These are phyloP conservation scores for Cantharis flavilabris DNA, from an alignment of 2,888 invertebrate genomes.

Conservation along the genomic window DNA sequence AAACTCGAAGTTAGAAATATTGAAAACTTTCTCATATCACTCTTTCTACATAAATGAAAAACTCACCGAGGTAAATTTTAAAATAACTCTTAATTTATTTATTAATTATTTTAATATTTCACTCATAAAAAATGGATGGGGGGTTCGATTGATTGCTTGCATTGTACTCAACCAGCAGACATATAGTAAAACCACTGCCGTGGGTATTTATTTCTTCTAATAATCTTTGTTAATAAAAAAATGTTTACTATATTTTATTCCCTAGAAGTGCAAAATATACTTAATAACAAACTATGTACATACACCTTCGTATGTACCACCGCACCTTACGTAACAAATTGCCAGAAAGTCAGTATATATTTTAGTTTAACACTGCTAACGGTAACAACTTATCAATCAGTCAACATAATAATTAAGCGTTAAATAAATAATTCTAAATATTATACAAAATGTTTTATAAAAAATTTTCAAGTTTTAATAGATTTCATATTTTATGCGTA, in stretches of 20 bases:
- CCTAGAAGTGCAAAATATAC: background rate
- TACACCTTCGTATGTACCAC: background rate
- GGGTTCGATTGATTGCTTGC: background rate
- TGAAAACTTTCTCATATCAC: background rate
- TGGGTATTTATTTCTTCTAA: background rate
- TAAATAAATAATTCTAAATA: background rate
- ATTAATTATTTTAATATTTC: background rate
- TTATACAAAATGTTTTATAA: background rate
- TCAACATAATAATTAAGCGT: background rate
- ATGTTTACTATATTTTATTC: background rate
- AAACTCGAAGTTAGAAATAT: background rate
- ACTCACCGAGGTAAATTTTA: background rate
- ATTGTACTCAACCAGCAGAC: background rate
- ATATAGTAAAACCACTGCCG: background rate
- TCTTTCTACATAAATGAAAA: background rate
- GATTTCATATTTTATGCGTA: background rate
- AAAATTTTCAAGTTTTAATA: background rate
- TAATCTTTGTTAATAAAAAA: background rate
- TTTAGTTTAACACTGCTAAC: background rate
- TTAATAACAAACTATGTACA: no score
- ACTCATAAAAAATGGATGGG: background rate
- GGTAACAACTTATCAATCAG: background rate
- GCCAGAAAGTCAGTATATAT: background rate
- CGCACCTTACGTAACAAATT: background rate
- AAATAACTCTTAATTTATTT: no score